Evolutionary conservation across 2,797 vertebrate genomes (phyloP).

Genomic region (Liparis tanakae): DNA sequence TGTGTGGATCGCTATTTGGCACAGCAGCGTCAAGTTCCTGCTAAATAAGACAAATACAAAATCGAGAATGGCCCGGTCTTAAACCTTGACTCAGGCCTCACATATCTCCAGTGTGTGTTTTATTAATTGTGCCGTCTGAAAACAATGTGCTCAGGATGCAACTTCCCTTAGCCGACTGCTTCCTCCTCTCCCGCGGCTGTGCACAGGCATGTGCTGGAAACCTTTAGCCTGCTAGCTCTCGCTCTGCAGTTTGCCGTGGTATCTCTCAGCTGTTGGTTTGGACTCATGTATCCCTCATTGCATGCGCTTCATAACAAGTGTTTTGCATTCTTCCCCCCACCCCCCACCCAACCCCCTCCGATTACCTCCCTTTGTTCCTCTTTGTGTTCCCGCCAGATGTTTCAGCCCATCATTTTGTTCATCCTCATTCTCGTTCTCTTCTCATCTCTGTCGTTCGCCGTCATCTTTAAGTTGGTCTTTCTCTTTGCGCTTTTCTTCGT

Average conservation of each 20-base stretch:
- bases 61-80: slow-evolving; percentile 9
- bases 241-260: slow-evolving; percentile 65
- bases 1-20: background rate
- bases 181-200: slow-evolving; percentile 52
- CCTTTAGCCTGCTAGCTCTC: slow-evolving; percentile 58
- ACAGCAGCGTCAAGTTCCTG: background rate
- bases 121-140: slow-evolving; percentile 46
- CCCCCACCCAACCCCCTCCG: slow-evolving; percentile 77
- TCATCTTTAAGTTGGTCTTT: slow-evolving; percentile 94
- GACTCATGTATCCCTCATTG: slow-evolving; percentile 92
- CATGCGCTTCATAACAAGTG: slow-evolving; percentile 96
- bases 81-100: slow-evolving; percentile 26
- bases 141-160: slow-evolving; percentile 46
- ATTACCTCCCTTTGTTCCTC: slow-evolving; percentile 83
- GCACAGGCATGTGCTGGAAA: slow-evolving; percentile 62
- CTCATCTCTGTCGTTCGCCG: slow-evolving; percentile 90
- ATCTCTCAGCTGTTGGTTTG: slow-evolving; percentile 87
- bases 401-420: slow-evolving; percentile 93
- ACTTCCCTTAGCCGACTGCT: slow-evolving; percentile 31
- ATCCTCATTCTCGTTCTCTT: slow-evolving; percentile 91
- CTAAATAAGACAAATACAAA: background rate
- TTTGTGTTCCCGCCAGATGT: slow-evolving; percentile 90
- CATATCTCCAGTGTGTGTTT: slow-evolving; percentile 35
- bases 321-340: slow-evolving; percentile 90
- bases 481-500: slow-evolving; percentile 93